These are phyloP conservation scores for Trachurus trachurus DNA, from an alignment of 2,797 vertebrate genomes.

Conservation along the genomic window DNA sequence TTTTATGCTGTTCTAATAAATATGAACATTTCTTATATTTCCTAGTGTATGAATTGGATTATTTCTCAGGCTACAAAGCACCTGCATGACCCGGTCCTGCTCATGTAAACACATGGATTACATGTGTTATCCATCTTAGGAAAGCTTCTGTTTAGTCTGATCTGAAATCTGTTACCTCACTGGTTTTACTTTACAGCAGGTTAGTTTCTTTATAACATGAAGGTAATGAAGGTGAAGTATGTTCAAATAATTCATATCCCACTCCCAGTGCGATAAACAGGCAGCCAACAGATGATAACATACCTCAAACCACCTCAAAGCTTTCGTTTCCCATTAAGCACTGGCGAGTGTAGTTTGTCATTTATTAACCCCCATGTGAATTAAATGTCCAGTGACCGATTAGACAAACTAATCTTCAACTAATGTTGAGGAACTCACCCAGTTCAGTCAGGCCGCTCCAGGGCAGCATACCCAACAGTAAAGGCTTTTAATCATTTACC, in stretches of 20 bases:
- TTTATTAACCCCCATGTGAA: background rate
- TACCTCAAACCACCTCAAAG: background rate
- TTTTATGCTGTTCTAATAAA: constrained; percentile 62
- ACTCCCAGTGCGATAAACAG: background rate
- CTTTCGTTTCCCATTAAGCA: background rate
- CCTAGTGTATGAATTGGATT: background rate
- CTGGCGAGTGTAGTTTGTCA: background rate
- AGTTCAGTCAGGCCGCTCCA: background rate
- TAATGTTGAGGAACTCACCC: background rate
- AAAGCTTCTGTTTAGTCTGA: background rate
- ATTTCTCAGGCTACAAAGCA: background rate
- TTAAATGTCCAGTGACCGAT: background rate
- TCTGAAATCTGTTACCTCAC: background rate
- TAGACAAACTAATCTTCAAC: background rate
- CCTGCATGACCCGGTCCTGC: background rate
- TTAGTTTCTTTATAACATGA: background rate
- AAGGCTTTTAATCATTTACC: background rate
- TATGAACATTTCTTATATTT: constrained; percentile 41
- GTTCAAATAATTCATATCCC: background rate
- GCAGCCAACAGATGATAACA: background rate
- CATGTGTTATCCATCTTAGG: background rate
- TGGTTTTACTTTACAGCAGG: background rate
- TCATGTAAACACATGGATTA: background rate
- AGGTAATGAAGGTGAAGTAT: background rate
- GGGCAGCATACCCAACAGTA: background rate